Evolutionary conservation across 2,113 vertebrate genomes (phyloP).

Genomic region (Hemiscyllium ocellatum): DNA sequence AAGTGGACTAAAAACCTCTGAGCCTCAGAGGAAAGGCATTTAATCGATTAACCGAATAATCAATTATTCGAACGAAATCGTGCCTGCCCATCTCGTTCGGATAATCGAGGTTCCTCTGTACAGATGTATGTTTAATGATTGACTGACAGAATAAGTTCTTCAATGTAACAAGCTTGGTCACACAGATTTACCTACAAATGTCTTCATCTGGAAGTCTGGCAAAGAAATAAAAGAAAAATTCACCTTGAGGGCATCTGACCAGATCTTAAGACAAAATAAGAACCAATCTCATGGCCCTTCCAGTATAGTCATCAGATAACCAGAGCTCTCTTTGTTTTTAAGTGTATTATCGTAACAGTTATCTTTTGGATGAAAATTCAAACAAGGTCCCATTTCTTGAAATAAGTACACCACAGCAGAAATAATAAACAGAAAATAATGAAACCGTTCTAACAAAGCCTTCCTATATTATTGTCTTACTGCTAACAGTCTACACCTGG

Average conservation of each 20-base stretch:
- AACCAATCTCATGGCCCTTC: background rate
- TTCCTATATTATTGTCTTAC: too few species aligned
- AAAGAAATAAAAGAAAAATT: background rate
- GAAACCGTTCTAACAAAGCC: background rate
- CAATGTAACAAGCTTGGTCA: background rate
- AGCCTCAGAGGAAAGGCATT: too few species aligned
- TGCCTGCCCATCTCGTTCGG: too few species aligned
- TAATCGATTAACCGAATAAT: too few species aligned
- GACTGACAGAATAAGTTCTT: background rate
- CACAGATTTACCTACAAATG: background rate
- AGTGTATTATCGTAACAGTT: background rate
- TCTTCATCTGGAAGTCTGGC: background rate
- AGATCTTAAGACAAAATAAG: background rate
- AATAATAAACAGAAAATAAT: background rate
- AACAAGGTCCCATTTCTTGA: background rate
- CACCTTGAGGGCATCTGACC: background rate
- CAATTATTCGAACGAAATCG: too few species aligned
- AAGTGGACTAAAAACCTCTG: too few species aligned
- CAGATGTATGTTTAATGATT: background rate
- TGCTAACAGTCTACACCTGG: background rate
- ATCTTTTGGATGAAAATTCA: background rate
- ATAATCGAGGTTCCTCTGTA: background rate
- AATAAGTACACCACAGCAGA: background rate
- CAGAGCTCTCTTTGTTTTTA: background rate
- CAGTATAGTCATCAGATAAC: background rate